Evolutionary conservation across 2,113 vertebrate genomes (phyloP), one percentile per base, ranked within the genome.

Genomic region (Phoenicopterus ruber): DNA sequence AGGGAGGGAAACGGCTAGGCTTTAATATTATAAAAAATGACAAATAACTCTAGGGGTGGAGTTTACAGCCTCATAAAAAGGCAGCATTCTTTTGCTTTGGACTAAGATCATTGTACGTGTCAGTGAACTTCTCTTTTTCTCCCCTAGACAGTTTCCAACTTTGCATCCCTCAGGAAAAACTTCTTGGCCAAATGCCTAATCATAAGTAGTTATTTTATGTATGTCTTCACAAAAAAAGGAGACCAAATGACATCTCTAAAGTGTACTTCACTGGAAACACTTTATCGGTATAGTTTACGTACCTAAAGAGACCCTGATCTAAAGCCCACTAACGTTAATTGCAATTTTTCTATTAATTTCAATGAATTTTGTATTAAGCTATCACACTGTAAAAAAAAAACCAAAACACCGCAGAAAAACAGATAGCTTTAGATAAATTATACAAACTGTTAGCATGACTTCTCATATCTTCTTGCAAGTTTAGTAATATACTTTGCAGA

Each of bases 111-210:
- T 63, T 95, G 80, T 85, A 71, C 0, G 0, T 82, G 32, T 59
- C 90, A 84, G 70, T 63, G 69, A 97, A 93, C 74, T 91, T 72
- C 38, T 88, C 54, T 82, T 96, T 95, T 85, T 76, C 76, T 89
- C 29, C 31, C 50, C 24, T 42, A 90, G 47, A 95, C 29, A 78
- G 67, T 88, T 81, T 95, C 94, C 74, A 98, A 93, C 71, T 95
- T 97, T 91, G 58, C 49, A 96, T 76, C 77, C 58, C 91, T 96
- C 72, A 88, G 90, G 66, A 97, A 96, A 94, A 96, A 86, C 32
- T 76, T 87, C 47, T 77, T 96, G 82, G 84, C n/a, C 36, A 89
- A 78, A 88, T 89, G 87, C 86, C 84, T 90, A 94, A 95, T 86
- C 42, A 17, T 70, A 96, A 94, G 69, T 91, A 94, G 52, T 86